Percentiles rank a stretch among this genome's conserved stretches.
Conservation (phyloP, 2,797 vertebrate species). For the Yasuhikotakia modesta region DNA sequence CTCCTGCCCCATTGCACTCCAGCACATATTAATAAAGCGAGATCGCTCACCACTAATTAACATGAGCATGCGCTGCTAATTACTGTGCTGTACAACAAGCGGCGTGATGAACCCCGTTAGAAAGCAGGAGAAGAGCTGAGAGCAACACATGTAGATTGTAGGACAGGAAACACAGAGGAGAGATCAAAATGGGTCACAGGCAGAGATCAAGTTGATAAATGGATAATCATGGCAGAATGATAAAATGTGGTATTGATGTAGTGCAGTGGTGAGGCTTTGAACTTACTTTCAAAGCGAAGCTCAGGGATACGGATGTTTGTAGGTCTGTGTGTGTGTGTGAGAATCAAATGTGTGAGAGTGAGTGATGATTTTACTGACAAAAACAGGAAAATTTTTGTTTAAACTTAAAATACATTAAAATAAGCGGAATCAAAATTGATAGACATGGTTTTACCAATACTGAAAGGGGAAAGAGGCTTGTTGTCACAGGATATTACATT, state of each 20-base stretch:
- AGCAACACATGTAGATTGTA: conserved; percentile 63
- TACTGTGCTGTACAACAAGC: conserved; percentile 89
- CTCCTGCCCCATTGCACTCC: conserved; percentile 59
- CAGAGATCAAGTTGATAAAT: conserved; percentile 39
- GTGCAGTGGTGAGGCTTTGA: neutral
- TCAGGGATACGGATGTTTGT: neutral
- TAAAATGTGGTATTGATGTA: conserved; percentile 43
- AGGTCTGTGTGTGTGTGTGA: neutral
- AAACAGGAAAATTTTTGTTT: neutral
- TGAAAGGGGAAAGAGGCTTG: neutral
- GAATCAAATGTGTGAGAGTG: too few relatives aligned
- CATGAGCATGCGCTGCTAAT: conserved; percentile 93
- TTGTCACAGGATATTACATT: neutral
- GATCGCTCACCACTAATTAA: conserved; percentile 97
- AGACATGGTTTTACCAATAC: neutral
- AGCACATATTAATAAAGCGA: conserved; percentile 93
- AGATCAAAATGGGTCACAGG: conserved; percentile 48
- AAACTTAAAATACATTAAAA: neutral
- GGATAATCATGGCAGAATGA: conserved; percentile 33
- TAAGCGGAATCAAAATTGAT: neutral
- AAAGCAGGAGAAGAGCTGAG: conserved; percentile 53
- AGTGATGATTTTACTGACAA: neutral
- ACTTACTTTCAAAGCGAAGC: neutral
- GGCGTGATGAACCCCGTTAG: conserved; percentile 81
- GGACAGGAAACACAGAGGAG: conserved; percentile 62